Conservation (phyloP, 2,797 vertebrate genomes). For the Pachyuromys duprasi region DNA sequence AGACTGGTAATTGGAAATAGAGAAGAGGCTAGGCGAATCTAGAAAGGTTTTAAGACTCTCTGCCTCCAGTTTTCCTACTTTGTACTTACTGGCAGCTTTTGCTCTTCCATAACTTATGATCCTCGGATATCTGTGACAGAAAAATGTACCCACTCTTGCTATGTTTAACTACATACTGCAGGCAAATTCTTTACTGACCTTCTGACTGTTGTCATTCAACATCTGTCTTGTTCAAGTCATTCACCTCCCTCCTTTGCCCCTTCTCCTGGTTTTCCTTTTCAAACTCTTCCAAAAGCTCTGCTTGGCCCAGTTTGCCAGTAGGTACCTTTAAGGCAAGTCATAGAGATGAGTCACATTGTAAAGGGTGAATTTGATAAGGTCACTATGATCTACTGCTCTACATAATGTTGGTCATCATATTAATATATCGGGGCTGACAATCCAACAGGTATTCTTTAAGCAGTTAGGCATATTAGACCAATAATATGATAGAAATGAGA, state of each 20-base stretch:
- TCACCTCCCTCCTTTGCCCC: not conserved
- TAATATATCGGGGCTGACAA: not conserved
- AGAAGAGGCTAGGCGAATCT: not conserved
- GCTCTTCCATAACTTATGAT: not conserved
- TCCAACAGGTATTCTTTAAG: not conserved
- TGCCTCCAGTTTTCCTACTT: not conserved
- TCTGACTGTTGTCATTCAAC: not conserved
- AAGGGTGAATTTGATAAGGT: not conserved
- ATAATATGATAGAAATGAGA: not conserved
- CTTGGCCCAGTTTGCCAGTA: not conserved
- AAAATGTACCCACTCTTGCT: not conserved
- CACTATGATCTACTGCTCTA: not conserved
- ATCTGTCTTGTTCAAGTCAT: not conserved
- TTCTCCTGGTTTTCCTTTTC: not conserved
- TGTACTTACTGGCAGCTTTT: not conserved
- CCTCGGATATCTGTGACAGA: not conserved
- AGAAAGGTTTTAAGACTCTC: not conserved
- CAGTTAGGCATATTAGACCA: not conserved
- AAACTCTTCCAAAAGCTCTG: not conserved
- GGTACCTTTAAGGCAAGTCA: not conserved
- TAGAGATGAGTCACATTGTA: not conserved
- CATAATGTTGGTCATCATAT: not conserved
- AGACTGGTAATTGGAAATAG: not conserved
- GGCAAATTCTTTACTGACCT: not conserved
- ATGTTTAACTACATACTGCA: not conserved